Evolutionary conservation across 1,140 invertebrate species (phyloP).

Genomic region (Chionoecetes opilio): DNA sequence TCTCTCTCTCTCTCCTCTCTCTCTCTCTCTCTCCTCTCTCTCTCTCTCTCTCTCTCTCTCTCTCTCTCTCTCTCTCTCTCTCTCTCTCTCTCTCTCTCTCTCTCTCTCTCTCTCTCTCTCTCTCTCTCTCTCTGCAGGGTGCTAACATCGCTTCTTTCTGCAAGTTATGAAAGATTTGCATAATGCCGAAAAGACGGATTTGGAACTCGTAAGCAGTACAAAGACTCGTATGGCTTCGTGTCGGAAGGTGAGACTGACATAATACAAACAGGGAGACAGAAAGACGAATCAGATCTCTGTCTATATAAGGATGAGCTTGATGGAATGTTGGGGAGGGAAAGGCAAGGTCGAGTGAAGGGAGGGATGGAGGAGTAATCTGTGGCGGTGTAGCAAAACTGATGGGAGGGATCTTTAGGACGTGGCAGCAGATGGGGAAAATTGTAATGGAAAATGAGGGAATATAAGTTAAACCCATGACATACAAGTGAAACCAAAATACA

Average conservation of each 20-base stretch:
- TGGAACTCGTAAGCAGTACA: background rate
- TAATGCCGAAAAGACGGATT: background rate
- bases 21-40: background rate
- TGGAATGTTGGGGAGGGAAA: no score
- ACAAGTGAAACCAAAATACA: no score
- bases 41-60: background rate
- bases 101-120: background rate
- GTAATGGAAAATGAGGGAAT: no score
- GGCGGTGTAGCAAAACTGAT: no score
- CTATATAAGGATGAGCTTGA: no score
- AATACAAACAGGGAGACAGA: background rate
- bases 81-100: background rate
- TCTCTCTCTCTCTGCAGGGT: background rate
- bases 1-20: background rate
- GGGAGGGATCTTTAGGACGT: no score
- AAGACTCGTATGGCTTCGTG: background rate
- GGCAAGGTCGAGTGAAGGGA: no score
- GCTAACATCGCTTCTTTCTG: background rate
- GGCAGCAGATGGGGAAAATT: no score
- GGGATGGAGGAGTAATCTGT: no score
- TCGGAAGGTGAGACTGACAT: background rate
- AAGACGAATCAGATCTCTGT: no score
- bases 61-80: background rate
- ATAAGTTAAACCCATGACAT: no score
- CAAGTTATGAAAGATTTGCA: conserved; percentile 32